Conservation (phyloP, 1,140 invertebrate species). For the Drosophila repleta region DNA sequence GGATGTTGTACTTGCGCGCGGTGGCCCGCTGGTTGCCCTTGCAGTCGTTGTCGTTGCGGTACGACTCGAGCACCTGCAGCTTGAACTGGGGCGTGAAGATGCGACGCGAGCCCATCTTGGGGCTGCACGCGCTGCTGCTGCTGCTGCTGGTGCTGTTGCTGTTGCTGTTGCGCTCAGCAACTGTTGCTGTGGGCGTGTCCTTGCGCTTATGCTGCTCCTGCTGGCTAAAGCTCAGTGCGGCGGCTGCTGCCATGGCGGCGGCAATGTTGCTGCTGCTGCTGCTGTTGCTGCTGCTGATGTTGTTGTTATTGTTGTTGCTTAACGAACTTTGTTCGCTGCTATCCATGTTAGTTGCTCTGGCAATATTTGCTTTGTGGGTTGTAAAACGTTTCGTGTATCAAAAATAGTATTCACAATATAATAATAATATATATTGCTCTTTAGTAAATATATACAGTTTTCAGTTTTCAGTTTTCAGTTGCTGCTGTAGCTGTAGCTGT, state of each 20-base stretch:
- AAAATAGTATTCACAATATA: conserved; percentile 38
- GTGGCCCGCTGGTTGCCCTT: conserved; percentile 93
- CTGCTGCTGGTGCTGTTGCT: background rate
- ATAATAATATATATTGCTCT: conserved; percentile 12
- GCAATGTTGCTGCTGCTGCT: conserved; percentile 6
- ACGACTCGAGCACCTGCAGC: conserved; percentile 93
- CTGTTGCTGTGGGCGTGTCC: conserved; percentile 30
- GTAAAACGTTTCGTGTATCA: conserved; percentile 33
- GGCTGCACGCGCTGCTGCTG: conserved; percentile 71
- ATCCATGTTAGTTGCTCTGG: conserved; percentile 44
- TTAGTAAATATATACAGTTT: conserved; percentile 5
- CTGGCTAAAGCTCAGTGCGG: conserved; percentile 24
- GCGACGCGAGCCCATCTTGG: conserved; percentile 89
- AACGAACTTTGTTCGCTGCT: conserved; percentile 51
- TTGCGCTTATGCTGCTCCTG: conserved; percentile 29
- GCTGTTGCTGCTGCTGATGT: conserved; percentile 2
- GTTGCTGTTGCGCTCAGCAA: conserved; percentile 4
- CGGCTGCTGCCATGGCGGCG: conserved; percentile 17
- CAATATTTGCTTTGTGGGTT: conserved; percentile 18
- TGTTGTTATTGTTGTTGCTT: conserved; percentile 30
- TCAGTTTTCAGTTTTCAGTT: conserved; percentile 5
- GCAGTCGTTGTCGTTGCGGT: conserved; percentile 91
- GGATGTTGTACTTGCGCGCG: conserved; percentile 93
- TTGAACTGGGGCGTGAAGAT: conserved; percentile 94
- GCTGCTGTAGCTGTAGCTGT: conserved; percentile 3